These are phyloP conservation scores for Lycia hirtaria DNA, from an alignment of 2,888 invertebrate genomes.

Conservation along the genomic window DNA sequence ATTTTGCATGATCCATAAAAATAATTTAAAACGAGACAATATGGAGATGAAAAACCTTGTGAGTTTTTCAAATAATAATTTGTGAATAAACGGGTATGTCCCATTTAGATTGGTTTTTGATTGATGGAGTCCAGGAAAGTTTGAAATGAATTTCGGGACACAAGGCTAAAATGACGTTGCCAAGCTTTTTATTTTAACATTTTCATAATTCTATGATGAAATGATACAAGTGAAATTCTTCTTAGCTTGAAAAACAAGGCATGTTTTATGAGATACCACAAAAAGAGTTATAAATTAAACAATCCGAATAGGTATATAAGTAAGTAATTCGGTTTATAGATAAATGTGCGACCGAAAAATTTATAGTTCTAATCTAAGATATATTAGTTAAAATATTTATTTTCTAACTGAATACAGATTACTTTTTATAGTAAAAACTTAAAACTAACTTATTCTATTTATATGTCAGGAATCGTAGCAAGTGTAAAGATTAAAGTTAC, in stretches of 20 bases:
- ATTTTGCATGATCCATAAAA: background rate
- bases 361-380: too few relatives aligned
- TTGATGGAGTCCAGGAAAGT: conserved; percentile 72
- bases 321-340: too few relatives aligned
- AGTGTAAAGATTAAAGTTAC: too few relatives aligned
- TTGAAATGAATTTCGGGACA: conserved; percentile 68
- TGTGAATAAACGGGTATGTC: conserved; percentile 60
- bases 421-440: too few relatives aligned
- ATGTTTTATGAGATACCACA: background rate
- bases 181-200: conserved; percentile 5
- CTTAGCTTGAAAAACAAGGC: background rate
- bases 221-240: background rate
- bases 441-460: too few relatives aligned
- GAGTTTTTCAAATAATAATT: conserved; percentile 52
- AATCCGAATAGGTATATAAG: too few relatives aligned
- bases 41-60: conserved; percentile 13
- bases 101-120: conserved; percentile 80
- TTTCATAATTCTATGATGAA: background rate
- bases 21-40: background rate
- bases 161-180: conserved; percentile 5
- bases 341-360: too few relatives aligned
- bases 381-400: too few relatives aligned
- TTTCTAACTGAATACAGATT: too few relatives aligned
- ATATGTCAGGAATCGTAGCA: too few relatives aligned
- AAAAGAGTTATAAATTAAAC: too few relatives aligned